These are phyloP conservation scores for Chamaea fasciata DNA, from an alignment of 2,113 vertebrate genomes.

Conservation along the genomic window DNA sequence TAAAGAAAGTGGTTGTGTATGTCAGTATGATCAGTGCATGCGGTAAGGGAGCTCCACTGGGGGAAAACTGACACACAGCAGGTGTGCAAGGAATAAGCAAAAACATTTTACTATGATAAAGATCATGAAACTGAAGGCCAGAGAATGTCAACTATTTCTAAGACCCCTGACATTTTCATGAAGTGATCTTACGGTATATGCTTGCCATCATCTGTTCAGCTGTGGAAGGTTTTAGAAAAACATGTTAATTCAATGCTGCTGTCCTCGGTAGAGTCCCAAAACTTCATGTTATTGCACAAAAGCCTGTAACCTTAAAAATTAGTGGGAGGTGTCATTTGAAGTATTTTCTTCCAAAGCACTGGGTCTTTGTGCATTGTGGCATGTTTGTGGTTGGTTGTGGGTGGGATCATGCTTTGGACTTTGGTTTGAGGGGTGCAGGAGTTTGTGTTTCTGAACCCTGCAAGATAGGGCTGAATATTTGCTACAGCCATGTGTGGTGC, in stretches of 20 bases:
- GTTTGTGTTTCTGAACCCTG: neutral
- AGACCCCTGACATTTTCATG: slow-evolving; percentile 13
- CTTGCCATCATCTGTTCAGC: slow-evolving; percentile 52
- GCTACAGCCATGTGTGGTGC: neutral
- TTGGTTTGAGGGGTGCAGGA: neutral
- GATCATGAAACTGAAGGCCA: slow-evolving; percentile 55
- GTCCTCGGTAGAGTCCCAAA: neutral
- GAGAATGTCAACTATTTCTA: slow-evolving; percentile 50
- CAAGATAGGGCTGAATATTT: neutral
- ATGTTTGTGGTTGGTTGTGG: neutral
- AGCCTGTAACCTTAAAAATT: neutral
- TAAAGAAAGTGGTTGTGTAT: neutral
- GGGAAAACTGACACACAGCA: slow-evolving; percentile 56
- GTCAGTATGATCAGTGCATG: neutral
- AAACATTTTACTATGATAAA: slow-evolving; percentile 41
- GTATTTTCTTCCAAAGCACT: neutral
- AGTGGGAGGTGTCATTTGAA: neutral
- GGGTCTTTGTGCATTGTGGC: neutral
- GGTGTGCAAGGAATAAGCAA: slow-evolving; percentile 46
- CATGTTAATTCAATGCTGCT: neutral
- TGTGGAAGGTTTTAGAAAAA: neutral
- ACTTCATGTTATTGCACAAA: neutral
- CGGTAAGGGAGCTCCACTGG: neutral
- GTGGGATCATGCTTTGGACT: neutral
- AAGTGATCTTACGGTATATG: neutral